phyloP scores from a whole-genome alignment of 2,888 invertebrate species.

The Apodemia zela region DNA sequence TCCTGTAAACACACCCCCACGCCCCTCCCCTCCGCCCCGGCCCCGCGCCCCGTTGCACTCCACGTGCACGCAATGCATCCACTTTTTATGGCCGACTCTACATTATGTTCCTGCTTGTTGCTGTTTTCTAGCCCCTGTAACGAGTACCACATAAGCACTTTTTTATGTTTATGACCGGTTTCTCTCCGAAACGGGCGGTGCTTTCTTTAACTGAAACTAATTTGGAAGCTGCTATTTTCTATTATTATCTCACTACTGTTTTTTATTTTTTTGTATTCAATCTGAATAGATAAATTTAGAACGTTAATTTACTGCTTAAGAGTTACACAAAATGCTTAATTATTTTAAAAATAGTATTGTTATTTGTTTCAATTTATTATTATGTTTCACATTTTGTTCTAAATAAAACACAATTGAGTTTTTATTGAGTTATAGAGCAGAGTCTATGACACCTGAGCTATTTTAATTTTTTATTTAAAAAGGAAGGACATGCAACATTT shows the following conservation, averaged over 20 bases:
- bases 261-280: slow-evolving; percentile 24
- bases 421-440: too few relatives aligned
- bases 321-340: slow-evolving; percentile 12
- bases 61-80: slow-evolving; percentile 77
- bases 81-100: slow-evolving; percentile 75
- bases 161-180: slow-evolving; percentile 71
- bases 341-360: neutral
- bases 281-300: slow-evolving; percentile 1
- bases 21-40: slow-evolving; percentile 46
- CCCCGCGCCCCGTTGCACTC: slow-evolving; percentile 44
- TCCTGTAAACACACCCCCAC: slow-evolving; percentile 72
- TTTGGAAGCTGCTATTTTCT: slow-evolving; percentile 46
- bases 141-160: slow-evolving; percentile 75
- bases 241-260: slow-evolving; percentile 33
- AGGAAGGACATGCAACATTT: too few relatives aligned
- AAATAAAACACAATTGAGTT: too few relatives aligned
- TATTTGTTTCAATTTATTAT: too few relatives aligned
- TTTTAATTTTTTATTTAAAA: too few relatives aligned
- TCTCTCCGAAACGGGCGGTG: slow-evolving; percentile 56
- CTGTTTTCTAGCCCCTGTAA: slow-evolving; percentile 65
- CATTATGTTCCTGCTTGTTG: slow-evolving; percentile 72
- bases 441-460: too few relatives aligned
- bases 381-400: too few relatives aligned
- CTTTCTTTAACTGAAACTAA: slow-evolving; percentile 61
- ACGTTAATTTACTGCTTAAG: slow-evolving; percentile 16